Evolutionary conservation across 2,888 invertebrate genomes (phyloP), one percentile per base, ranked within the genome.

Genomic region (Capitulum mitella): DNA sequence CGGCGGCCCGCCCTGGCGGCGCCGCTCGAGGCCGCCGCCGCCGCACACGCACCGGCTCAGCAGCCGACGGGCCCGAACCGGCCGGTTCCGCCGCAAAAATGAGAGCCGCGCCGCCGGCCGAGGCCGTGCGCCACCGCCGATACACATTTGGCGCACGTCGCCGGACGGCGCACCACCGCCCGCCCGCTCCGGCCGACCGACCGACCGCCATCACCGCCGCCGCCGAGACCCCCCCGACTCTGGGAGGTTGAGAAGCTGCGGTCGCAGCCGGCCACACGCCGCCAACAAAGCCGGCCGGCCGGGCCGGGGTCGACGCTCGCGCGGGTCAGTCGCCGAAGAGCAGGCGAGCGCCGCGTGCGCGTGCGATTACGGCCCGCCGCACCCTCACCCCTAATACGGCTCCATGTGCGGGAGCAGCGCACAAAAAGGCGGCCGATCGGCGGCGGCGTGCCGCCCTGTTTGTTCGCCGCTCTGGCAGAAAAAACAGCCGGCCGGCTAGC

Each of bases 391-490:
- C 64, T 64, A 64, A 34, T 34, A 19, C 64, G 3, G 64, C 64
- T 64, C 64, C 64, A 64, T 64, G 32, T 34, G 64, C 34, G 64
- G 34, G 19, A 19, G 14, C 34, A 10, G 34, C 32, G 64, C 32
- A 51, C 64, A 64, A 64, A 64, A 64, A 64, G 64, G n/a, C n/a
- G 34, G 64, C 32, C 64, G 64, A 34, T 64, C 34, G 19, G 32
- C 64, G 34, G 64, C 58, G 64, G 3, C 61, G 61, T 34, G 64
- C 32, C 64, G 5, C 29, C 64, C 32, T 64, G 64, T 51, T 51
- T 51, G 51, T 51, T 22, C 29, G 34, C 34, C 64, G 34, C 19
- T 16, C 34, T 19, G 64, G 0, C 16, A 14, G 29, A 61, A 64
- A 61, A 64, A 34, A 64, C 32, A 64, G 34, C 3, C 32, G 1